Percentiles rank a stretch among this genome's conserved stretches.
Conservation (phyloP, 2,797 vertebrate species). For the Phrynocephalus vlangalii region DNA sequence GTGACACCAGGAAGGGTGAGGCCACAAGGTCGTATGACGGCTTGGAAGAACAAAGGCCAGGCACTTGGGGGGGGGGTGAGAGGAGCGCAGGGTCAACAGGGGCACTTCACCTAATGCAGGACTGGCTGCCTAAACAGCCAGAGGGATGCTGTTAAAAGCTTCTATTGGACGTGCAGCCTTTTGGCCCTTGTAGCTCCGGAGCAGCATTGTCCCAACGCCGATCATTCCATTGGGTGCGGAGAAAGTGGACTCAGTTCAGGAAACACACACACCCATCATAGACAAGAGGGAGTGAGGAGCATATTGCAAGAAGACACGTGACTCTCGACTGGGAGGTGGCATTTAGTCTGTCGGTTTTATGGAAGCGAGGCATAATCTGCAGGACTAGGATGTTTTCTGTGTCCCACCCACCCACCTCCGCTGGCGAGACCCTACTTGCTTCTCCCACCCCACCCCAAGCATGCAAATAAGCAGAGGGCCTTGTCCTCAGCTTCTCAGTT, state of each 20-base stretch:
- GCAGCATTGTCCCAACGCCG: too few species aligned
- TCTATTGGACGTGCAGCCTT: too few species aligned
- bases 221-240: background rate
- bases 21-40: background rate
- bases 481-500: background rate
- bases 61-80: background rate
- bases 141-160: too few species aligned
- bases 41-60: background rate
- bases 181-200: background rate
- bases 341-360: background rate
- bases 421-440: background rate
- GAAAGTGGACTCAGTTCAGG: too few species aligned
- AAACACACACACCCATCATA: background rate
- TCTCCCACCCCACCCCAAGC: too few species aligned
- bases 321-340: background rate
- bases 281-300: too few species aligned
- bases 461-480: background rate
- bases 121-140: too few species aligned
- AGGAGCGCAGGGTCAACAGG: background rate
- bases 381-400: background rate
- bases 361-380: background rate
- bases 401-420: too few species aligned
- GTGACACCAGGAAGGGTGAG: background rate
- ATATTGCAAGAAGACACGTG: background rate
- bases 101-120: background rate